These are phyloP conservation scores for Eucidaris tribuloides DNA, from an alignment of 35 echinoderm and acorn worm genomes.

Conservation along the genomic window DNA sequence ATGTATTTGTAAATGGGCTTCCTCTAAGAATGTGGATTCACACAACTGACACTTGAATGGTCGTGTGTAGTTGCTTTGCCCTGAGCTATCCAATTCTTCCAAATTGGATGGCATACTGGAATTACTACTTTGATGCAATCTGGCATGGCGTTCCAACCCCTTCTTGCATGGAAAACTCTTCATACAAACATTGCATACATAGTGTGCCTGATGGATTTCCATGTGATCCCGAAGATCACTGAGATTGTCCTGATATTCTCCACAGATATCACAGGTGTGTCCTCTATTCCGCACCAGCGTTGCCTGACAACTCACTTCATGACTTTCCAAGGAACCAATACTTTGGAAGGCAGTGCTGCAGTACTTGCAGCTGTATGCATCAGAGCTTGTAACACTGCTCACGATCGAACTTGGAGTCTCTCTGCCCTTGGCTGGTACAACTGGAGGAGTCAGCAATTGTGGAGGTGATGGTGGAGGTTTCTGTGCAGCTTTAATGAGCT, in stretches of 20 bases:
- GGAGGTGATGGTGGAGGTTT: not conserved
- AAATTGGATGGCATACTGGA: too few relatives aligned
- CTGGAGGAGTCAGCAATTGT: too few relatives aligned
- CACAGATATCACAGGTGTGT: too few relatives aligned
- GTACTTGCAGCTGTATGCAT: not conserved
- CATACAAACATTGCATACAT: not conserved
- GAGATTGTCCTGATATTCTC: too few relatives aligned
- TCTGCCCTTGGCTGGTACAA: too few relatives aligned
- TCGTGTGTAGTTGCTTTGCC: too few relatives aligned
- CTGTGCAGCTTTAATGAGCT: not conserved
- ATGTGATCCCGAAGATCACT: not conserved
- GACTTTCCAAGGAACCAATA: not conserved
- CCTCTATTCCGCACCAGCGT: not conserved
- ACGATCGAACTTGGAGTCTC: too few relatives aligned
- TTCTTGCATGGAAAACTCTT: not conserved
- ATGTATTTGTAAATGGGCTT: conserved; percentile 15
- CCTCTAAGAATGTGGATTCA: conserved; percentile 11
- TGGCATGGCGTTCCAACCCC: not conserved
- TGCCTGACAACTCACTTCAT: not conserved
- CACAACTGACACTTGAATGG: conserved; percentile 16
- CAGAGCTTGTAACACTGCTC: too few relatives aligned
- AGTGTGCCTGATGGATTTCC: too few relatives aligned
- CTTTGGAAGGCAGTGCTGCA: not conserved
- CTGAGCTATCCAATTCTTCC: too few relatives aligned
- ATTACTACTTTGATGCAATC: conserved; percentile 11